Evolutionary conservation across 2,797 vertebrate genomes (phyloP).

Genomic region (Nannoperca obscura): DNA sequence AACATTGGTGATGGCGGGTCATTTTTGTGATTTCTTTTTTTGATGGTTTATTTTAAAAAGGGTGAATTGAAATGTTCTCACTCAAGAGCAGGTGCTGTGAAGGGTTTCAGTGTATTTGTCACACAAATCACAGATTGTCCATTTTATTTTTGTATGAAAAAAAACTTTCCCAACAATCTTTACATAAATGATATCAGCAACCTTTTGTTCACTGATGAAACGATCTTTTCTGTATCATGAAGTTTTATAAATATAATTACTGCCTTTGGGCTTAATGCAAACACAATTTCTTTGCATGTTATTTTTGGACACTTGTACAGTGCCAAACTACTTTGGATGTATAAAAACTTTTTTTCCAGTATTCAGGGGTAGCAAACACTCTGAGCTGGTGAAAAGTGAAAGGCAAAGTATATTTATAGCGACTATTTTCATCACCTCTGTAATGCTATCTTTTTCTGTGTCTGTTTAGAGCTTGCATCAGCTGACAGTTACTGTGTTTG

Average conservation of each 20-base stretch:
- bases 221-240: conserved; percentile 68
- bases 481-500: conserved; percentile 67
- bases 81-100: conserved; percentile 55
- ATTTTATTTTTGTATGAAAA: conserved; percentile 81
- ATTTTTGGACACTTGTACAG: conserved; percentile 73
- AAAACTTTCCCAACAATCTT: conserved; percentile 61
- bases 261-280: conserved; percentile 70
- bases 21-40: conserved; percentile 54
- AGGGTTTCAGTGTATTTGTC: conserved; percentile 61
- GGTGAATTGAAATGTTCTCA: conserved; percentile 62
- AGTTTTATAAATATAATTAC: conserved; percentile 76
- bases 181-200: conserved; percentile 70
- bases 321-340: conserved; percentile 68
- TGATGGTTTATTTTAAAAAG: conserved; percentile 47
- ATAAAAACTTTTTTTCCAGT: conserved; percentile 41
- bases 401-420: conserved; percentile 72
- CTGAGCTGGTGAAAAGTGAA: conserved; percentile 38
- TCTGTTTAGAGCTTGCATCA: conserved; percentile 54
- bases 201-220: conserved; percentile 59
- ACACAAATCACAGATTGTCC: conserved; percentile 65
- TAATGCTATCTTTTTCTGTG: conserved; percentile 51
- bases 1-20: conserved; percentile 31
- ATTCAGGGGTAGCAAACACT: conserved; percentile 44
- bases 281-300: conserved; percentile 73
- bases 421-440: conserved; percentile 65